Evolutionary conservation across 2,113 vertebrate species (phyloP), one percentile per base, ranked within the genome.

Genomic region (Pachyramphus minor): DNA sequence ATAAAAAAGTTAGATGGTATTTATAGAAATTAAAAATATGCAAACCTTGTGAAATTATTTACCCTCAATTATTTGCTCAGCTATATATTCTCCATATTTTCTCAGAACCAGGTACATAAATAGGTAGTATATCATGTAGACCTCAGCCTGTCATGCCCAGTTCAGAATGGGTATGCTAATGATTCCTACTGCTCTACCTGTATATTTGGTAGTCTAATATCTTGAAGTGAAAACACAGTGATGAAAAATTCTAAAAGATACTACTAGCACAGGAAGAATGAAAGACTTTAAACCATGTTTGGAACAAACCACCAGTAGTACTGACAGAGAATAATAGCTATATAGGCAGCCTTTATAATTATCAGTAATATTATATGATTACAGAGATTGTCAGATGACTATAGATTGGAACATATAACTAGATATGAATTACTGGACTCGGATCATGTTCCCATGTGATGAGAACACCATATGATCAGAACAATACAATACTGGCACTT

Each of bases 261-360:
- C 24, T 75, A 27, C 17, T 17, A 76, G 28, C 25, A 25, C 9
- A 58, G 66, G 31, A 62, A 58, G 11, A 64, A 73, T 66, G 16
- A 73, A 84, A 41, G 31, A 25, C 12, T 81, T 81, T 10, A 31
- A 84, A 66, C 23, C 12, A 23, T 7, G 3, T 37, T 58, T 59
- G 28, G 21, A 86, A 49, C 33, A 72, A 63, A 59, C 9, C 7
- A 30, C 6, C 17, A 66, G 44, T 9, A 49, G 12, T 44, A 44
- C 14, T 53, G 45, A 69, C 21, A 90, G 14, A 0, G 0, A 59
- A 14, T 9, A 35, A 42, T 9, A 52, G 9, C 12, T 52, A 52
- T 52, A 52, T 14, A 92, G 11, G 8, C 24, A 87, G 17, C 6
- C 22, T 69, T 31, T 23, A 71, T 27, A 53, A 25, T 71, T 75